phyloP scores from a whole-genome alignment of 2,797 vertebrate species.

The Gymnoscopelus microlampas region DNA sequence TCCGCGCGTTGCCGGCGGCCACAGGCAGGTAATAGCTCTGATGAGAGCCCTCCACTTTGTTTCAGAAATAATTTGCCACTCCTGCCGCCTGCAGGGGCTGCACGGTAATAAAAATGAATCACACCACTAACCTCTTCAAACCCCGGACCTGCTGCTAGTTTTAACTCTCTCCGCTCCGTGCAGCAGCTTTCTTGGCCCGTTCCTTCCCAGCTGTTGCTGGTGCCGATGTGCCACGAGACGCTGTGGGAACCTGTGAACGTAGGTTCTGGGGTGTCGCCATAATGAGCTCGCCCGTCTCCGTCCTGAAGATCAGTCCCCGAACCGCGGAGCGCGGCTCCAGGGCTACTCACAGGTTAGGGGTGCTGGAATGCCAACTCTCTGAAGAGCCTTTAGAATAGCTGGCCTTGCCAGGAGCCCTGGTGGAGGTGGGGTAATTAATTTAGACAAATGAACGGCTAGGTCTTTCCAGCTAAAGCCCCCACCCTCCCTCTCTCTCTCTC shows the following conservation, averaged over 20 bases:
- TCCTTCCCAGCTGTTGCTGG: neutral
- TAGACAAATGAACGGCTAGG: constrained; percentile 77
- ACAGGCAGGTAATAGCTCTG: constrained; percentile 87
- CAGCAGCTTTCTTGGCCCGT: neutral
- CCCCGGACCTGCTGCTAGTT: constrained; percentile 57
- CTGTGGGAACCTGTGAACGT: neutral
- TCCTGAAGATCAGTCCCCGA: constrained; percentile 25
- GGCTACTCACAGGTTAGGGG: constrained; percentile 63
- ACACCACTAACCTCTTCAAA: constrained; percentile 84
- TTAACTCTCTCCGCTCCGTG: constrained; percentile 67
- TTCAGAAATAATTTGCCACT: constrained; percentile 90
- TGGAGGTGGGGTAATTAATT: constrained; percentile 78
- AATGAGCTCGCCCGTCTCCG: constrained; percentile 18
- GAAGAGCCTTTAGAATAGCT: constrained; percentile 64
- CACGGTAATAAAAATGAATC: constrained; percentile 88
- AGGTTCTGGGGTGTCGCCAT: constrained; percentile 15
- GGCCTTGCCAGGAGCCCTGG: constrained; percentile 71
- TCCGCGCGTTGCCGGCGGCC: constrained; percentile 73
- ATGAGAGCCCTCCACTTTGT: constrained; percentile 88
- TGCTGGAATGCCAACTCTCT: constrained; percentile 49
- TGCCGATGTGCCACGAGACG: neutral
- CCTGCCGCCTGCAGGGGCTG: constrained; percentile 82
- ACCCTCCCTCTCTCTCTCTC: constrained; percentile 37
- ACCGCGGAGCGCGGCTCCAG: constrained; percentile 36
- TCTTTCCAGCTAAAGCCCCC: constrained; percentile 47